Evolutionary conservation across 2,113 vertebrate genomes (phyloP).

Genomic region (Oreochromis aureus): DNA sequence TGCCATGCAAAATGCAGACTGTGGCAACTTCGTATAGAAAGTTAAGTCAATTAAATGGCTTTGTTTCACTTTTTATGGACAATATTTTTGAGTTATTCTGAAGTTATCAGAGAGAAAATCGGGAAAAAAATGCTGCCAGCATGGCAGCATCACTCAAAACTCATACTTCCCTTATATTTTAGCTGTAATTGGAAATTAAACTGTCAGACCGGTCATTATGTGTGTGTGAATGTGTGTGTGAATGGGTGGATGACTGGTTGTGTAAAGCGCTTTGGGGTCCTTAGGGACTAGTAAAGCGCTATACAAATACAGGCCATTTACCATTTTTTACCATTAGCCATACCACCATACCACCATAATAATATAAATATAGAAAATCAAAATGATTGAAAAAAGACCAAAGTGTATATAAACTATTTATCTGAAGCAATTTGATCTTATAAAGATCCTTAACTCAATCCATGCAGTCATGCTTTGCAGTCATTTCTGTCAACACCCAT

Average conservation of each 20-base stretch:
- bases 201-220: neutral
- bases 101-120: neutral
- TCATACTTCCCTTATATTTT: neutral
- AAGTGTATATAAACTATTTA: neutral
- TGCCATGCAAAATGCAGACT: neutral
- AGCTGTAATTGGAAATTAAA: neutral
- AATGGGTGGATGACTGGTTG: too few relatives aligned
- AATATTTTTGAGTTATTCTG: neutral
- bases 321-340: neutral
- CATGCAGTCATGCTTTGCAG: neutral
- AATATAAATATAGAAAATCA: neutral
- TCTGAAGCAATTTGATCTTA: neutral
- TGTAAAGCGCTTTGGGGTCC: too few relatives aligned
- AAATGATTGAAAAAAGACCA: neutral
- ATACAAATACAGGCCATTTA: too few relatives aligned
- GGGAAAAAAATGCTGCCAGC: neutral
- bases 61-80: neutral
- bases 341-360: neutral
- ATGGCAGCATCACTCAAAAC: neutral
- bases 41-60: neutral
- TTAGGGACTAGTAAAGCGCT: too few relatives aligned
- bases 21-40: neutral
- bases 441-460: neutral
- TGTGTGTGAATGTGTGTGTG: too few relatives aligned
- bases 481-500: neutral